Percentiles rank a stretch among this genome's conserved stretches.
These are phyloP conservation scores for Amorpha juglandis DNA, from an alignment of 2,888 invertebrate species.

Conservation along the genomic window DNA sequence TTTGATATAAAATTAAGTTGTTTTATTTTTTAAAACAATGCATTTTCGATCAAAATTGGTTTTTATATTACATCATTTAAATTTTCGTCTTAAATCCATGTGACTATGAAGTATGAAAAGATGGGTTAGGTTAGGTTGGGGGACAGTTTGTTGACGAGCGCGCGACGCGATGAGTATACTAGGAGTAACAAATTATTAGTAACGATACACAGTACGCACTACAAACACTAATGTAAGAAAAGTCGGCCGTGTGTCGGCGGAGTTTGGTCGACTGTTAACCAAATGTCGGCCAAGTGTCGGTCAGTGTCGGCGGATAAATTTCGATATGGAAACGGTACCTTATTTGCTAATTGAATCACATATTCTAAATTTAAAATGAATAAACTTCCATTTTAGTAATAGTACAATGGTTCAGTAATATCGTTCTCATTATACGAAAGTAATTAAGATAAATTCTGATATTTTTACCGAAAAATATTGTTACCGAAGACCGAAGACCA, in stretches of 20 bases:
- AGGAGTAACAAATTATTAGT: slow-evolving; percentile 56
- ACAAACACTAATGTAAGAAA: slow-evolving; percentile 64
- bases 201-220: slow-evolving; percentile 58
- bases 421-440: neutral
- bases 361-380: neutral
- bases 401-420: too few species aligned
- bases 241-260: slow-evolving; percentile 28
- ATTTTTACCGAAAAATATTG: too few species aligned
- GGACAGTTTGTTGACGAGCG: neutral
- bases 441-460: slow-evolving; percentile 2
- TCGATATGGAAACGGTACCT: neutral
- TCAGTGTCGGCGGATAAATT: too few species aligned
- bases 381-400: too few species aligned
- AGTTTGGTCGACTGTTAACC: neutral
- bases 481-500: neutral
- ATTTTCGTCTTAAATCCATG: neutral
- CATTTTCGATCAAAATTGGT: neutral
- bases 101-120: neutral
- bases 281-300: neutral
- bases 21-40: too few species aligned
- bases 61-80: neutral
- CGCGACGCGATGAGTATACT: slow-evolving; percentile 45
- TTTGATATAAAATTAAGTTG: too few species aligned
- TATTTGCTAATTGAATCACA: neutral
- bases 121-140: neutral